Conservation (phyloP, 2,888 invertebrate genomes). For the Plagodis pulveraria region DNA sequence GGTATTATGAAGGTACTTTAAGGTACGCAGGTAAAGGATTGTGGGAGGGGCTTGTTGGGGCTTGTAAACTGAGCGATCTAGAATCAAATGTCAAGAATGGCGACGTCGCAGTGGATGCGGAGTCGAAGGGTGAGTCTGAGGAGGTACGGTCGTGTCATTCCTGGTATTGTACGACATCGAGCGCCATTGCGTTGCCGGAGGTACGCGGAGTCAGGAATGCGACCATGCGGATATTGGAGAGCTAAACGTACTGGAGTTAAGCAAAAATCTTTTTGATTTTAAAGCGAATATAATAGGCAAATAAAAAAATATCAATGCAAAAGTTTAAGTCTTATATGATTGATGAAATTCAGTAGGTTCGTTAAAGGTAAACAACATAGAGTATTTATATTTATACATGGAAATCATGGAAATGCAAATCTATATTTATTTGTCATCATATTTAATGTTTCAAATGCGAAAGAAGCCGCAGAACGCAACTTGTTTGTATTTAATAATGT, state of each 20-base stretch:
- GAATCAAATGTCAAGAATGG: conserved; percentile 75
- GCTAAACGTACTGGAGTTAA: conserved; percentile 26
- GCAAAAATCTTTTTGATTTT: conserved; percentile 17
- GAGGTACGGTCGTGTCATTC: conserved; percentile 61
- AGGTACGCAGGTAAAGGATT: conserved; percentile 50
- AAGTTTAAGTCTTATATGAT: too few species aligned
- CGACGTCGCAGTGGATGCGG: conserved; percentile 63
- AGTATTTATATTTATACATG: too few species aligned
- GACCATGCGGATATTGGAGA: conserved; percentile 32
- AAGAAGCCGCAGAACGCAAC: too few species aligned
- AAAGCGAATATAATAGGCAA: conserved; percentile 7
- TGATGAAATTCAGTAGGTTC: too few species aligned
- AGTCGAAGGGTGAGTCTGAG: conserved; percentile 51
- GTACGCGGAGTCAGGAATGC: conserved; percentile 47
- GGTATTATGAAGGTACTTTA: conserved; percentile 53
- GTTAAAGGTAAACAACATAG: too few species aligned
- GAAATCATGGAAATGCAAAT: too few species aligned
- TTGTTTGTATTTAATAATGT: too few species aligned
- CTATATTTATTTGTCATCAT: too few species aligned
- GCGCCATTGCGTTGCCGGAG: conserved; percentile 51
- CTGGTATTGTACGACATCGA: conserved; percentile 47
- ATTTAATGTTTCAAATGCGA: too few species aligned
- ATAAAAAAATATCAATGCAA: too few species aligned
- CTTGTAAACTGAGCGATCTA: conserved; percentile 75
- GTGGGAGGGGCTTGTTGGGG: conserved; percentile 52